Base-by-base conservation (phyloP, 1,140 invertebrate genomes). In the Papilio dardanus region DNA sequence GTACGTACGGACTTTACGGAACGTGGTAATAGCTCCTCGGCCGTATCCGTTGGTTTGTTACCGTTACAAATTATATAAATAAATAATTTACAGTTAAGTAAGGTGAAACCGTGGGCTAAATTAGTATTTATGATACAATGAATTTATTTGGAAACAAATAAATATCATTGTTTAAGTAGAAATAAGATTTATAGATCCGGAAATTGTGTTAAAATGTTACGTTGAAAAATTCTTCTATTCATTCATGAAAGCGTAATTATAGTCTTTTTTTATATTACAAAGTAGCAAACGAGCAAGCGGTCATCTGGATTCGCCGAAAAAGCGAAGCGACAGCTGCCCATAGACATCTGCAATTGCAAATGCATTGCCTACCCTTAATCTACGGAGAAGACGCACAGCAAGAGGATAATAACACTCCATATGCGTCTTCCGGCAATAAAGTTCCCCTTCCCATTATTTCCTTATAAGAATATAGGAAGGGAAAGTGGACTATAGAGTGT, bases 1-100 rank as follows among this genome's bases (percentile, higher is more conserved):
- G 30, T 71, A 71, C 46, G 69, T 3, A 71, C 69, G 28, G 69
- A 71, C 69, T 71, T 71, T 54, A 54, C 69, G 69, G 7, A 73
- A 71, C 69, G 69, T 24, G 71, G n/a, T 58, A 58, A 54, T 35
- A 30, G 30, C 6, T 21, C 54, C 68, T 71, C 67, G n/a, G 65
- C 71, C 1, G 42, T 54, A 54, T 73, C 71, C 46, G 46, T 33
- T 58, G n/a, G 14, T 73, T 73, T 73, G 71, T n/a, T 46, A 73
- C 24, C 19, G 46, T 30, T 73, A 54, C 71, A 73, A 73, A 73
- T 54, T 73, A 19, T 19, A 58, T 58, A 73, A 73, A 73, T 73
- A 73, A 62, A 73, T 73, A 31, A 73, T 71, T 46, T 71, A 71
- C 19, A 14, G 35, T 37, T 35, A 68, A 68, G 19, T 40, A 68